Base-by-base conservation (phyloP, 2,113 vertebrate species). In the Motacilla alba region DNA sequence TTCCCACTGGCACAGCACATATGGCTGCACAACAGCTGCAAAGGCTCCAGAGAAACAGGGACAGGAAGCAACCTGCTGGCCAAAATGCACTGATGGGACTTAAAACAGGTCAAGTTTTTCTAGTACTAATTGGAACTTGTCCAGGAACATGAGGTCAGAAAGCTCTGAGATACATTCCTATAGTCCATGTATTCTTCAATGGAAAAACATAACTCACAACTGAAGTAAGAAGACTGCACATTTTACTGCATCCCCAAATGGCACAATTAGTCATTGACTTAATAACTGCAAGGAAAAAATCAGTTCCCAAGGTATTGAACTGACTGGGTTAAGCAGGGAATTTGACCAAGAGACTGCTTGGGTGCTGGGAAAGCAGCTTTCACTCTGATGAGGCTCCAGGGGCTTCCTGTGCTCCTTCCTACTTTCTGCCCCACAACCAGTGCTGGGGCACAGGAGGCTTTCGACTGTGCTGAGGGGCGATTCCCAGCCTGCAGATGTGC, bases 131-230 rank as follows among this genome's bases (percentile, higher is more conserved):
- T 77, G 56, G 72, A 90, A 79, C 81, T 87, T 63, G 41, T 47
- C 69, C 55, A 94, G 37, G 73, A 88, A 64, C 18, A 44, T 10
- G 39, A 64, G n/a, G 81, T 64, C 53, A 78, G 85, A 87, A 87
- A 81, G 39, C n/a, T 93, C 82, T 59, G 33, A 67, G 47, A 67
- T 41, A 81, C 56, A 82, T 86, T 60, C 13, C 24, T 23, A 31
- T 53, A 81, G 53, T 37, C 18, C 56, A 44, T 79, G 27, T 44
- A 35, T 83, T 83, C 43, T 74, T 82, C 87, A 69, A 1, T 30
- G 37, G 52, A 47, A 20, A 69, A 67, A 30, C 35, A 58, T 13
- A 39, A 64, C n/a, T 58, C 62, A 11, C 23, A 73, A 30, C 50
- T 58, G 18, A 63, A 64, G 52, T 33, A 80, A 82, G 31, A 80